Percentiles rank a stretch among this genome's conserved stretches.
Evolutionary conservation across 2,797 vertebrate genomes (phyloP).

Genomic region (Salmo trutta): DNA sequence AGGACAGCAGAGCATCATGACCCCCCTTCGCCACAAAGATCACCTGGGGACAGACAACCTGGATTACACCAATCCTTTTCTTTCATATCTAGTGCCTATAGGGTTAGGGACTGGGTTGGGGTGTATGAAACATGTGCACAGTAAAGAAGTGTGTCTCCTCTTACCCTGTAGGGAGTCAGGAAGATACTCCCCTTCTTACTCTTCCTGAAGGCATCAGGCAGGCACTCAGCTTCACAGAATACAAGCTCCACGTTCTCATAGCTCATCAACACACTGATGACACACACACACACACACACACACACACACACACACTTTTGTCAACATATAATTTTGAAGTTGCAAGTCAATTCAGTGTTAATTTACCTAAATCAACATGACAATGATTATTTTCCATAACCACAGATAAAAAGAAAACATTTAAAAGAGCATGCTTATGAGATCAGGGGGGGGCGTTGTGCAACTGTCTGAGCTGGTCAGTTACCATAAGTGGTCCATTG

Average conservation of each 20-base stretch:
- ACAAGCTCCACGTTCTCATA: constrained; percentile 91
- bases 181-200: constrained; percentile 93
- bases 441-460: constrained; percentile 41
- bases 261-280: constrained; percentile 87
- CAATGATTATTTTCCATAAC: not conserved
- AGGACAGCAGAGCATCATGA: constrained; percentile 88
- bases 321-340: not conserved
- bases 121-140: not conserved
- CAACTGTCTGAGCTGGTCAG: constrained; percentile 23
- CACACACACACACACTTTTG: constrained; percentile 2
- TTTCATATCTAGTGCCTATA: not conserved
- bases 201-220: constrained; percentile 90
- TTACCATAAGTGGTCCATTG: constrained; percentile 34
- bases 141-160: constrained; percentile 34
- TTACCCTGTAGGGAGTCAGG: constrained; percentile 93
- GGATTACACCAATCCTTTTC: not conserved
- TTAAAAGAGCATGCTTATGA: constrained; percentile 21
- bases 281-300: too few species aligned
- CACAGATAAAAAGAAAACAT: not conserved
- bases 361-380: not conserved
- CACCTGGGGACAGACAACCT: constrained; percentile 72
- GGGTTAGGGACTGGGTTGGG: not conserved
- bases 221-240: constrained; percentile 85
- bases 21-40: constrained; percentile 94
- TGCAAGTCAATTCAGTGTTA: not conserved